Conservation (phyloP, 2,113 vertebrate genomes). For the Pelusios castaneus region DNA sequence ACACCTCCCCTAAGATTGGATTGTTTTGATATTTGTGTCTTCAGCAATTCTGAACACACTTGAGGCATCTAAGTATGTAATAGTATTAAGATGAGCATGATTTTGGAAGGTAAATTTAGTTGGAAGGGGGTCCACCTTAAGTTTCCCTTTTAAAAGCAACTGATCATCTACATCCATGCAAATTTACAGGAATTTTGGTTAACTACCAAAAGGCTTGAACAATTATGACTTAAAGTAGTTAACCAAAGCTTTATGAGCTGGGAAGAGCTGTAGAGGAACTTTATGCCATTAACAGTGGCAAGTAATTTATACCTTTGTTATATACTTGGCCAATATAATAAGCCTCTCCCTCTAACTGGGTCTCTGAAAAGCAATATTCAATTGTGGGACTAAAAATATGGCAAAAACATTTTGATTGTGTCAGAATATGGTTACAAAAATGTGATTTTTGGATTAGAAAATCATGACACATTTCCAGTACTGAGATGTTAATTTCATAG, state of each 20-base stretch:
- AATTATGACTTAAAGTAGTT: conserved; percentile 41
- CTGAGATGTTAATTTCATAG: conserved; percentile 75
- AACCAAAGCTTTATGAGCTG: background rate
- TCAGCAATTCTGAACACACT: background rate
- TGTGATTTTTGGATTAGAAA: conserved; percentile 44
- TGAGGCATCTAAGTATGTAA: conserved; percentile 14
- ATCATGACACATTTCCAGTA: conserved; percentile 58
- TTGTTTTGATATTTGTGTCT: background rate
- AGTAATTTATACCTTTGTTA: conserved; percentile 15
- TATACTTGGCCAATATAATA: background rate
- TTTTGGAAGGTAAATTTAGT: background rate
- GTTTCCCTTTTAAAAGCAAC: background rate
- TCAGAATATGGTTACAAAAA: conserved; percentile 25
- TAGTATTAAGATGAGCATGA: background rate
- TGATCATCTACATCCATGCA: background rate
- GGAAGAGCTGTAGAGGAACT: conserved; percentile 14
- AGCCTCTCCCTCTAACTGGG: conserved; percentile 11
- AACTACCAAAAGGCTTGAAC: conserved; percentile 14
- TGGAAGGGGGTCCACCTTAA: background rate
- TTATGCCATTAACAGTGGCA: background rate
- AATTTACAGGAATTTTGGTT: no score
- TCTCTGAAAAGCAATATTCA: conserved; percentile 11
- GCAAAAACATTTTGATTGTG: conserved; percentile 9
- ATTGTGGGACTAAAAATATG: conserved; percentile 26
- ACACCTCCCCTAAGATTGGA: background rate